Evolutionary conservation across 1,140 invertebrate species (phyloP), one percentile per base, ranked within the genome.

Genomic region (Diorhabda sublineata): DNA sequence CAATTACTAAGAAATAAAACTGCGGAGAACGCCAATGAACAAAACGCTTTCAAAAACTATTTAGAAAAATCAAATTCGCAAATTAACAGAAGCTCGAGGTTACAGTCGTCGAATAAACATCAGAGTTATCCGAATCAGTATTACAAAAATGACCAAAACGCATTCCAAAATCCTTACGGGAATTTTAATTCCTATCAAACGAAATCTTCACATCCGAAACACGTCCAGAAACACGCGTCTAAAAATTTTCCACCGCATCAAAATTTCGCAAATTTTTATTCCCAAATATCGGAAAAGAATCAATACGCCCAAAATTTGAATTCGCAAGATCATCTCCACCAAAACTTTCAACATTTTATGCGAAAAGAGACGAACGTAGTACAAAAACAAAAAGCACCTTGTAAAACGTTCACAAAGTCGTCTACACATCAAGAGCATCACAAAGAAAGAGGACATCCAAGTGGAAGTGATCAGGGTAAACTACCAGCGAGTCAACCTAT

Each of bases 1-100:
- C 84, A 83, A 66, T 78, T 82, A 42, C 74, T 84, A n/a, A 73
- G 77, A 52, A 73, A 73, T 44, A 78, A 77, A 65, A 72, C 72
- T 67, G 73, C 74, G 26, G 78, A 79, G 65, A 71, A 69, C 26
- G 62, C 75, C n/a, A 58, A 57, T 11, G 75, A 77, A 70, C 73
- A 73, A 42, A 52, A 52, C 4, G 66, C 67, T 7, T 75, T 73
- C 62, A 61, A 69, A 57, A 70, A 71, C 26, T 73, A 74, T 67
- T 45, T 70, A 9, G 74, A 75, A 63, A 74, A 75, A 66, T 69
- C 71, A 61, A 72, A 65, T 60, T 42, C 26, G 60, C 42, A 42
- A 42, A 45, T 42, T 52, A 52, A 63, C 45, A 65, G 70, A n/a
- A 57, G n/a, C 4, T 75, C 69, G 42, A 71, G 47, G 56, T 8